Percentiles rank a stretch among this genome's conserved stretches.
Evolutionary conservation across 1,140 invertebrate genomes (phyloP).

Genomic region (Xylocopa sonorina): DNA sequence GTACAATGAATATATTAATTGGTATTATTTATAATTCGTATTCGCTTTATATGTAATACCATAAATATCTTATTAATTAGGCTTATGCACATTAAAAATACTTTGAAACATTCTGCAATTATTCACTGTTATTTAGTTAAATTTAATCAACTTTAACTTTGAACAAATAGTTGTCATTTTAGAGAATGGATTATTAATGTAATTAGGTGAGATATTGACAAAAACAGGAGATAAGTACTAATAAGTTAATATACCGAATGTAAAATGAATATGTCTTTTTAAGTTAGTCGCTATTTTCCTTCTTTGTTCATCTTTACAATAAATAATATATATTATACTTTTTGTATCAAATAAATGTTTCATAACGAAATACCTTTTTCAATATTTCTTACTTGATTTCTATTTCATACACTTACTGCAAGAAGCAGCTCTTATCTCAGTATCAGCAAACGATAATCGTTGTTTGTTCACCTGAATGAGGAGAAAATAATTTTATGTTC

Average conservation of each 20-base stretch:
- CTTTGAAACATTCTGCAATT: not conserved
- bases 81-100: conserved; percentile 18
- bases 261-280: conserved; percentile 17
- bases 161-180: not conserved
- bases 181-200: conserved; percentile 6
- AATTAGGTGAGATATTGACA: not conserved
- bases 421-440: conserved; percentile 51
- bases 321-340: conserved; percentile 26
- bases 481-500: conserved; percentile 82
- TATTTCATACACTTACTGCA: conserved; percentile 48
- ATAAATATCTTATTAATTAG: conserved; percentile 24
- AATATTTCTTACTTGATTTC: conserved; percentile 29
- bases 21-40: not conserved
- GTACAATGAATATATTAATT: conserved; percentile 6
- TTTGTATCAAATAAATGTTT: conserved; percentile 23
- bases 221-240: not conserved
- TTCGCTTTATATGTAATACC: not conserved
- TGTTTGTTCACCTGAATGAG: conserved; percentile 75
- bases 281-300: not conserved
- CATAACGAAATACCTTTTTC: conserved; percentile 40
- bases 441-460: conserved; percentile 81
- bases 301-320: conserved; percentile 9
- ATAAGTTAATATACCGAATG: not conserved
- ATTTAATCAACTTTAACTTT: no score
- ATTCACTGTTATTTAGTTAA: conserved; percentile 6